phyloP scores from a whole-genome alignment of 2,888 invertebrate species.

The Panzeria rudis region DNA sequence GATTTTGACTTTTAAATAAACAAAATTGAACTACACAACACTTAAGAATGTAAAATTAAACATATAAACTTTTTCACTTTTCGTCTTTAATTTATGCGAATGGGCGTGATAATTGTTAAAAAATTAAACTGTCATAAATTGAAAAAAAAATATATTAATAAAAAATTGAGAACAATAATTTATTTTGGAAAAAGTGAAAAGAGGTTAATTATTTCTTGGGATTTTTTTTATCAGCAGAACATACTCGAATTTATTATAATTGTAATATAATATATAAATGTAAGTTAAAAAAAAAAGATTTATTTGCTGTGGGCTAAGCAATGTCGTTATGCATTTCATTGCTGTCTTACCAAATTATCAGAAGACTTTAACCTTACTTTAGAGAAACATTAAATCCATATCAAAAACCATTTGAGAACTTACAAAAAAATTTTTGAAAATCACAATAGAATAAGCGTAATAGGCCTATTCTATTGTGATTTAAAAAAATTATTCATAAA shows the following conservation, averaged over 20 bases:
- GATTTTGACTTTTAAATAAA: slow-evolving; percentile 35
- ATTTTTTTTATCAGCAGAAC: neutral
- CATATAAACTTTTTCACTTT: slow-evolving; percentile 2
- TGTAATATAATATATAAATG: neutral
- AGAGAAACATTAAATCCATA: no score
- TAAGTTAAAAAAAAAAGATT: no score
- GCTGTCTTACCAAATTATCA: no score
- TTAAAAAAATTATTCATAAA: no score
- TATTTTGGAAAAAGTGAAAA: neutral
- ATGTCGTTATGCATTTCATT: no score
- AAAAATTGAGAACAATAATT: neutral
- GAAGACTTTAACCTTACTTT: no score
- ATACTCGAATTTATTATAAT: neutral
- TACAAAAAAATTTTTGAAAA: no score
- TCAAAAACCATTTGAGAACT: no score
- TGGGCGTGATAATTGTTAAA: slow-evolving; percentile 26
- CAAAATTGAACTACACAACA: slow-evolving; percentile 25
- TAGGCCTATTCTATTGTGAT: no score
- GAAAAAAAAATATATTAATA: neutral
- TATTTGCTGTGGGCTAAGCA: no score
- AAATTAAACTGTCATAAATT: slow-evolving; percentile 36
- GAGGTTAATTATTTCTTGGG: neutral
- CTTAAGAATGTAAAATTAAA: slow-evolving; percentile 47
- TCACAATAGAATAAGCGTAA: no score
- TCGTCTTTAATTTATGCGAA: slow-evolving; percentile 33